Conservation (phyloP, 2,113 vertebrate species). For the Blennius ocellaris region DNA sequence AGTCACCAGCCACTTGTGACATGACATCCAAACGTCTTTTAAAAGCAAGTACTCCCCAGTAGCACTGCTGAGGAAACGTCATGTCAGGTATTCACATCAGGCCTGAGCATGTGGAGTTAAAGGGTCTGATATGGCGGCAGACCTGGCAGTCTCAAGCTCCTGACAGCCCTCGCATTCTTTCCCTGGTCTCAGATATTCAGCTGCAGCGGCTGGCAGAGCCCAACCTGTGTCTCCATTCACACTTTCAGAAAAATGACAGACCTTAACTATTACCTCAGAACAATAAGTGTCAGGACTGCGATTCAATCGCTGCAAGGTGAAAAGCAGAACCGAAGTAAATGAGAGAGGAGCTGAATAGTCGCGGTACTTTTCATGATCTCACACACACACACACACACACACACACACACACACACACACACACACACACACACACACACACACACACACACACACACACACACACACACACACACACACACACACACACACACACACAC, state of each 20-base stretch:
- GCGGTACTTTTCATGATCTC: too few relatives aligned
- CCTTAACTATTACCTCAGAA: background rate
- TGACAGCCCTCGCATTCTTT: constrained; percentile 59
- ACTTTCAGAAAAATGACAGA: background rate
- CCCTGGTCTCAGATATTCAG: constrained; percentile 24
- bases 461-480: too few relatives aligned
- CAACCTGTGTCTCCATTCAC: constrained; percentile 6
- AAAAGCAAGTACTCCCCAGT: background rate
- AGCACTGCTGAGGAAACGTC: constrained; percentile 1
- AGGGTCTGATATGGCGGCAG: constrained; percentile 29
- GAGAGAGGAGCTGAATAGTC: too few relatives aligned
- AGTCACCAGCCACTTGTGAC: background rate
- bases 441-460: too few relatives aligned
- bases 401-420: too few relatives aligned
- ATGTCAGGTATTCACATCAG: constrained; percentile 33
- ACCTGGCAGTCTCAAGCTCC: constrained; percentile 6
- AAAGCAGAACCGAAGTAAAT: too few relatives aligned
- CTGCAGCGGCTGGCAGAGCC: constrained; percentile 5
- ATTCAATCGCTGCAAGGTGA: too few relatives aligned
- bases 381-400: too few relatives aligned
- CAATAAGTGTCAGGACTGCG: background rate
- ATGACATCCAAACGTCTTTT: constrained; percentile 9
- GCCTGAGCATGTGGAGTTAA: background rate
- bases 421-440: too few relatives aligned
- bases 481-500: too few relatives aligned